These are phyloP conservation scores for Amblyjoppa proteus DNA, from an alignment of 2,888 invertebrate genomes.

Conservation along the genomic window DNA sequence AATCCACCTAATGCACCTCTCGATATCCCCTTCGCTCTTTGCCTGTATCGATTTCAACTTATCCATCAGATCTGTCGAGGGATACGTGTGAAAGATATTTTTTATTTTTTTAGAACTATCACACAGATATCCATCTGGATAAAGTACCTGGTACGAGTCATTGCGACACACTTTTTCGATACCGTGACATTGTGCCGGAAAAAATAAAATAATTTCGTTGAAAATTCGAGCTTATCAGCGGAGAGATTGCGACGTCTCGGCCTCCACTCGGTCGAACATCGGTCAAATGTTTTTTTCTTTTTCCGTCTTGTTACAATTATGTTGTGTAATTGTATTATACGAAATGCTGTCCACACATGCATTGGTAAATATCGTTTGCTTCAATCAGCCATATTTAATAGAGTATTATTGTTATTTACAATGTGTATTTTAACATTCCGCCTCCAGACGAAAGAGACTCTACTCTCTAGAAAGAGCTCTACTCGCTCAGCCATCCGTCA, in stretches of 20 bases:
- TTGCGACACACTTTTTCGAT: background rate
- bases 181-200: background rate
- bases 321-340: background rate
- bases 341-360: background rate
- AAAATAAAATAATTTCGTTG: background rate
- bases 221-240: background rate
- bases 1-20: background rate
- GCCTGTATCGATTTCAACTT: constrained; percentile 53
- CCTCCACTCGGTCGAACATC: background rate
- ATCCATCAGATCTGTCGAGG: constrained; percentile 35
- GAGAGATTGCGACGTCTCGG: background rate
- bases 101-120: background rate
- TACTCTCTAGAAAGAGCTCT: too few species aligned
- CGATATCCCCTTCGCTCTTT: constrained; percentile 44
- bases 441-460: too few species aligned
- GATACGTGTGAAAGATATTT: background rate
- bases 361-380: too few species aligned
- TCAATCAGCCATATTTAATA: background rate
- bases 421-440: too few species aligned
- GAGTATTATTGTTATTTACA: background rate
- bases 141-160: background rate
- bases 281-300: background rate
- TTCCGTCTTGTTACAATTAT: background rate
- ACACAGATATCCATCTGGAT: background rate
- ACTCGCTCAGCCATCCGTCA: too few species aligned